Conservation (phyloP, 2,797 vertebrate genomes). For the Tokudaia tokunoshimensis region DNA sequence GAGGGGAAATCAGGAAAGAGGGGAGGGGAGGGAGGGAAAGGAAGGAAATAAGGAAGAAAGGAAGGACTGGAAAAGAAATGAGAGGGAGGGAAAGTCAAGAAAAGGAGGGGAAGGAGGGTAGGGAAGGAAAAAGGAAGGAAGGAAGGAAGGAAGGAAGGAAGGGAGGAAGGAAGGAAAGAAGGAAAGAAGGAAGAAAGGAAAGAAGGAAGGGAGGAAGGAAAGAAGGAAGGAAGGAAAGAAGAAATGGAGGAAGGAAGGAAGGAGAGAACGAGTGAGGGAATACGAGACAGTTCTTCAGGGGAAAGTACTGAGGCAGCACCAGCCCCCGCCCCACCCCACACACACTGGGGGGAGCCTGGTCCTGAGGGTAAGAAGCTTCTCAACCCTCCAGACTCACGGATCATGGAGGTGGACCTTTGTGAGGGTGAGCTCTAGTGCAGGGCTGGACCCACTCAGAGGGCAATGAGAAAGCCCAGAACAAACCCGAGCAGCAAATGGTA, state of each 20-base stretch:
- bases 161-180: no score
- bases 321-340: background rate
- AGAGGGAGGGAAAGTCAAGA: background rate
- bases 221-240: background rate
- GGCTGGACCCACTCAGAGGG: background rate
- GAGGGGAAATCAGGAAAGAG: background rate
- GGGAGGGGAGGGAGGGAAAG: background rate
- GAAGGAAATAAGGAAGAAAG: background rate
- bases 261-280: no score
- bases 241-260: no score
- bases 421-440: no score
- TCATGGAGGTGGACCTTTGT: background rate
- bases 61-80: background rate
- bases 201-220: no score
- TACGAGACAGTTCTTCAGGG: background rate
- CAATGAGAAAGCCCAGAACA: background rate
- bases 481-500: background rate
- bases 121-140: no score
- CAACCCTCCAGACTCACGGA: background rate
- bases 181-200: no score
- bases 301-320: background rate
- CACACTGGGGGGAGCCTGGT: background rate
- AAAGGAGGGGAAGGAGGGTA: background rate
- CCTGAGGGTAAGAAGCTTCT: background rate
- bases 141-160: background rate